Conservation (phyloP, 2,797 vertebrate genomes). For the Sebastes melanostomus region DNA sequence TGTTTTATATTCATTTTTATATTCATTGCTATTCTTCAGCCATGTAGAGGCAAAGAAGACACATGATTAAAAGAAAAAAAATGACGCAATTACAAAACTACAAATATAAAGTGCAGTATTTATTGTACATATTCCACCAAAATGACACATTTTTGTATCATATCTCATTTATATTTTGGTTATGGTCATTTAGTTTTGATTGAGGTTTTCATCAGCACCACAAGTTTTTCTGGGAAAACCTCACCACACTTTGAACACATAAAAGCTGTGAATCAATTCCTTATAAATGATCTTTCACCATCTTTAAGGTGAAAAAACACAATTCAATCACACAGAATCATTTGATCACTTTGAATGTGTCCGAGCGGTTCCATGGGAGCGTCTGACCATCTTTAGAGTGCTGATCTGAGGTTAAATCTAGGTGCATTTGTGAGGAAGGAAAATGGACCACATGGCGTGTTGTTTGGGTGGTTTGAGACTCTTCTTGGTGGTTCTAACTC, state of each 20-base stretch:
- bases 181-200: neutral
- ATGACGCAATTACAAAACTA: neutral
- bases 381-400: neutral
- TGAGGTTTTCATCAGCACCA: neutral
- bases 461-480: neutral
- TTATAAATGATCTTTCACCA: neutral
- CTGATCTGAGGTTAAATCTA: neutral
- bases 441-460: neutral
- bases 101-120: neutral
- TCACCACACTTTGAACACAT: neutral
- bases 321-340: neutral
- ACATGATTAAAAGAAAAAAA: neutral
- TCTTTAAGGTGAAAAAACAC: neutral
- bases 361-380: neutral
- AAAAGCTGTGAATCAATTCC: neutral
- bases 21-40: neutral
- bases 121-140: neutral
- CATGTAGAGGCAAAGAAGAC: neutral
- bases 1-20: slow-evolving; percentile 18
- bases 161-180: neutral
- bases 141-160: too few species aligned
- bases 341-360: neutral
- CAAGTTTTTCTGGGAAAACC: neutral
- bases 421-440: neutral
- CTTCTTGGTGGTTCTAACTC: too few species aligned